phyloP scores from a whole-genome alignment of 2,113 vertebrate genomes.

The Gracilinanus agilis region DNA sequence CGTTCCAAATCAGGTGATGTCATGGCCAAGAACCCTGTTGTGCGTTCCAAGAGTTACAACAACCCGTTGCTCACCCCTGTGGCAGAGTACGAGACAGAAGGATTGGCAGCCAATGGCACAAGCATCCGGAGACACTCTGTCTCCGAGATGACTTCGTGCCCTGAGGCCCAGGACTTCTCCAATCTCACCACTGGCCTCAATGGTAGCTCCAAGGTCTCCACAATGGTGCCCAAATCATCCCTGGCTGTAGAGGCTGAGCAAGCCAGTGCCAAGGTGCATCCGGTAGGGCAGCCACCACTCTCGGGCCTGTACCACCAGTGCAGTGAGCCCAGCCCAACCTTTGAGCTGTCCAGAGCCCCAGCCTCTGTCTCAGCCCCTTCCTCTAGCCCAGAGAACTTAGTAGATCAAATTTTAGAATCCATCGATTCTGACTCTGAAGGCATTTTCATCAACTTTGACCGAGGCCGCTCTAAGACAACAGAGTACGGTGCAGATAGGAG shows the following conservation, averaged over 20 bases:
- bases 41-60: slow-evolving; percentile 97
- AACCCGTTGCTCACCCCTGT: slow-evolving; percentile 94
- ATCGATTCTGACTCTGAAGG: slow-evolving; percentile 91
- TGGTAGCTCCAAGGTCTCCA: slow-evolving; percentile 75
- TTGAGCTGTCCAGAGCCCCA: slow-evolving; percentile 81
- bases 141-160: slow-evolving; percentile 93
- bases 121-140: slow-evolving; percentile 93
- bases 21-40: slow-evolving; percentile 91
- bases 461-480: slow-evolving; percentile 78
- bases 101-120: slow-evolving; percentile 60
- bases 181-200: slow-evolving; percentile 77
- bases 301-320: slow-evolving; percentile 83
- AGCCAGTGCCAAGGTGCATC: background rate
- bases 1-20: slow-evolving; percentile 84
- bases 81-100: slow-evolving; percentile 91
- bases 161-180: slow-evolving; percentile 88
- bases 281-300: slow-evolving; percentile 77
- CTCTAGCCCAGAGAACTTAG: slow-evolving; percentile 90
- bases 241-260: slow-evolving; percentile 67
- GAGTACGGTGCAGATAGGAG: slow-evolving; percentile 81
- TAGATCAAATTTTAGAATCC: slow-evolving; percentile 89
- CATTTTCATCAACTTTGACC: slow-evolving; percentile 94
- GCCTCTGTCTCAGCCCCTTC: slow-evolving; percentile 81
- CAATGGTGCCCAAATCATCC: slow-evolving; percentile 51
- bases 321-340: slow-evolving; percentile 60